Percentiles rank a stretch among this genome's conserved stretches.
Conservation (phyloP, 2,888 invertebrate species). For the Sipunculus nudus region DNA sequence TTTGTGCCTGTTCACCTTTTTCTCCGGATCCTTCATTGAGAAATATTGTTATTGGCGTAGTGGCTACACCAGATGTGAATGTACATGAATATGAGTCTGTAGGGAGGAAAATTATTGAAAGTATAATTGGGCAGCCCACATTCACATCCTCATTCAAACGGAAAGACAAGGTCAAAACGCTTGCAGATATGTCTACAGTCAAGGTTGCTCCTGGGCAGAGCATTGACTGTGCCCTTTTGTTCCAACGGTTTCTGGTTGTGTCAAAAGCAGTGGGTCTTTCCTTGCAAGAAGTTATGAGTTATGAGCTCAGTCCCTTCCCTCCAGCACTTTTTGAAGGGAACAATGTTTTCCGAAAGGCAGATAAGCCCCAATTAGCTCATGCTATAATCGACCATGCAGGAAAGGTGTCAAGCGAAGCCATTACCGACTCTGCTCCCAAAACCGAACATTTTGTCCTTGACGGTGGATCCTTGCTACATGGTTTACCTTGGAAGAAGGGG, state of each 20-base stretch:
- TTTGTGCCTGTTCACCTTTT: slow-evolving; percentile 20
- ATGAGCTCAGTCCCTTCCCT: slow-evolving; percentile 3
- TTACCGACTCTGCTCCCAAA: neutral
- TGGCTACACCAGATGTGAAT: slow-evolving; percentile 19
- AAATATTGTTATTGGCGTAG: slow-evolving; percentile 21
- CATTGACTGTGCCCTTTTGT: slow-evolving; percentile 8
- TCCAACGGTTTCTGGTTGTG: slow-evolving; percentile 13
- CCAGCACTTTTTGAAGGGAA: slow-evolving; percentile 11
- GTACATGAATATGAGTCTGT: slow-evolving; percentile 13
- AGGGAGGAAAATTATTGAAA: slow-evolving; percentile 12
- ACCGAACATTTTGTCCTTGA: slow-evolving; percentile 17
- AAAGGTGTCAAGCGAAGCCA: neutral
- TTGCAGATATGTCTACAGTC: neutral
- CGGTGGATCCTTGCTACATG: no score
- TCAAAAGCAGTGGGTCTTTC: slow-evolving; percentile 4
- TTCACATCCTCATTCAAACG: neutral
- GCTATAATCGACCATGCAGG: slow-evolving; percentile 6
- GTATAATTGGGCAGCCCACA: slow-evolving; percentile 2
- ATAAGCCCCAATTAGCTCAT: slow-evolving; percentile 14
- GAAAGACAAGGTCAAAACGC: neutral
- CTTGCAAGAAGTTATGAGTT: slow-evolving; percentile 2
- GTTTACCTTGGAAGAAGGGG: no score
- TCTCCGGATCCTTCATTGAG: slow-evolving; percentile 15
- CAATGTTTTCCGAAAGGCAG: slow-evolving; percentile 9
- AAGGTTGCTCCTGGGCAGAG: neutral